These are phyloP conservation scores for Takifugu ocellatus DNA, from an alignment of 2,797 vertebrate genomes.

Conservation along the genomic window DNA sequence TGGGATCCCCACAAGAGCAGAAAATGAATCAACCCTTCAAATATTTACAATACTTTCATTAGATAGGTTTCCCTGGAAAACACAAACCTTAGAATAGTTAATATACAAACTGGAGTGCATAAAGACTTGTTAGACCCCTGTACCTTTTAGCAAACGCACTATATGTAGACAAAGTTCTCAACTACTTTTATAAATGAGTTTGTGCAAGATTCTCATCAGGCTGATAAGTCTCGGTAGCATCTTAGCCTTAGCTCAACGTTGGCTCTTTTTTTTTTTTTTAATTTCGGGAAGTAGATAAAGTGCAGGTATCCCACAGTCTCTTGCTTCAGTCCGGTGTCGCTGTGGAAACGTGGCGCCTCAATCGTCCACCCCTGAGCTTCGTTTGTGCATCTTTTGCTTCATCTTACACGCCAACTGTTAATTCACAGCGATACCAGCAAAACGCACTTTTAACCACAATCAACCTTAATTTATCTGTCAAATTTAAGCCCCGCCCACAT, in stretches of 20 bases:
- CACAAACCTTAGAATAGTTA: slow-evolving; percentile 13
- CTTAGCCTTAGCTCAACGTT: slow-evolving; percentile 20
- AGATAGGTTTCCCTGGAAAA: background rate
- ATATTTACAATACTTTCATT: slow-evolving; percentile 34
- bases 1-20: background rate
- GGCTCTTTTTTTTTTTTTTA: background rate
- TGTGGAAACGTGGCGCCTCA: slow-evolving; percentile 41
- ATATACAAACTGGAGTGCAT: slow-evolving; percentile 39
- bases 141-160: slow-evolving; percentile 24
- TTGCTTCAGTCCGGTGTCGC: slow-evolving; percentile 19
- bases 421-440: slow-evolving; percentile 29
- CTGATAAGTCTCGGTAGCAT: background rate
- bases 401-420: slow-evolving; percentile 16
- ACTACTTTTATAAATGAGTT: slow-evolving; percentile 10
- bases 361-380: slow-evolving; percentile 14
- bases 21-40: slow-evolving; percentile 1
- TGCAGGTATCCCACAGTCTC: slow-evolving; percentile 70
- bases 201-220: slow-evolving; percentile 11
- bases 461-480: slow-evolving; percentile 41
- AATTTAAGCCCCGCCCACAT: slow-evolving; percentile 26
- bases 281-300: slow-evolving; percentile 64
- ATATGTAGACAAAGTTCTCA: slow-evolving; percentile 44
- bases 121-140: slow-evolving; percentile 40
- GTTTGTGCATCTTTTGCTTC: slow-evolving; percentile 17
- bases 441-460: slow-evolving; percentile 36